A percentile compares a stretch with the other conserved stretches of the same genome.
These are phyloP conservation scores for Tetragnatha montana DNA, from an alignment of 2,888 invertebrate genomes.

Conservation along the genomic window DNA sequence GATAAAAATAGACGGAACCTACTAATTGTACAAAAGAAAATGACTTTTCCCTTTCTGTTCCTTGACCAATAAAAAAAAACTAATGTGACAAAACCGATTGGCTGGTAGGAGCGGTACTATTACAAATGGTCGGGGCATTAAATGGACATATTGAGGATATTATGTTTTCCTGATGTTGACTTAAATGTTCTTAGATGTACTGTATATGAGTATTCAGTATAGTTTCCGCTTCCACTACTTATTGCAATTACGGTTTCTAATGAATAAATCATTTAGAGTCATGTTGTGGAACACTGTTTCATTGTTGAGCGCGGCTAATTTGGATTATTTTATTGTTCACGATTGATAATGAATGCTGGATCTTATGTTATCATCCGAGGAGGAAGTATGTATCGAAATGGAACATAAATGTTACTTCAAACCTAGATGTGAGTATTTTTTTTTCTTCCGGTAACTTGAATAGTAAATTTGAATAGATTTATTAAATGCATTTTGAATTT, in stretches of 20 bases:
- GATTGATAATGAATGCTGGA: no score
- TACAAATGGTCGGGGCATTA: neutral
- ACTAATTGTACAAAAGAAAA: neutral
- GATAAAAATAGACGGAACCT: conserved; percentile 15
- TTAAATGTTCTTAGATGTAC: neutral
- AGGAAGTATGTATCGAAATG: no score
- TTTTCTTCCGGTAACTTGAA: no score
- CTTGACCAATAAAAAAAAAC: neutral
- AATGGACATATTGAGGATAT: neutral
- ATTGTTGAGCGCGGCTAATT: no score
- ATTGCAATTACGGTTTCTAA: neutral
- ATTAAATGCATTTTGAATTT: no score
- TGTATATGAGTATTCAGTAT: neutral
- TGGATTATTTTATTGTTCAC: no score
- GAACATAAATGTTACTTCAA: no score
- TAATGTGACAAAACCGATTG: neutral
- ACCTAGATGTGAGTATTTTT: no score
- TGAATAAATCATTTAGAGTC: neutral
- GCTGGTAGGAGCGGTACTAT: neutral
- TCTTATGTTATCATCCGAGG: no score
- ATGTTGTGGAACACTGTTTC: neutral
- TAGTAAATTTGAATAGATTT: no score
- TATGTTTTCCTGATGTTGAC: neutral
- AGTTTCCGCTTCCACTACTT: neutral
- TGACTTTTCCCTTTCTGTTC: neutral